phyloP scores from a whole-genome alignment of 2,888 invertebrate species.

The Arctia plantaginis region DNA sequence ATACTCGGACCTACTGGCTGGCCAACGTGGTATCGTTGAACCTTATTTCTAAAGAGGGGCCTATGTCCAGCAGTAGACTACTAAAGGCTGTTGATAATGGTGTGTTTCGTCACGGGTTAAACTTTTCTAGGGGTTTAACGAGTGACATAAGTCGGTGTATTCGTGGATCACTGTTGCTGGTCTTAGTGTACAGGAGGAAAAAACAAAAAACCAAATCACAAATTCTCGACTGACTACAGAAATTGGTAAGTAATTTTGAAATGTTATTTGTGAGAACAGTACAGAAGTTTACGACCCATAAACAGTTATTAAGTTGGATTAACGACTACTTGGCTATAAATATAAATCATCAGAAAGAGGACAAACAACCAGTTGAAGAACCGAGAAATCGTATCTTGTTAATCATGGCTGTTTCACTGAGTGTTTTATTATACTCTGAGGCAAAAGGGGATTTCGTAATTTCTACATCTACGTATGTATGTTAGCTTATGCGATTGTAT shows the following conservation, averaged over 20 bases:
- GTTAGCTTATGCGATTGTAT: too few relatives aligned
- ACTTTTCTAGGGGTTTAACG: too few relatives aligned
- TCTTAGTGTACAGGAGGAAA: background rate
- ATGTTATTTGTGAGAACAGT: conserved; percentile 7
- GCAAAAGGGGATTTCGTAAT: too few relatives aligned
- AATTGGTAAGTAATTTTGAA: conserved; percentile 5
- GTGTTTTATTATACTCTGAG: background rate
- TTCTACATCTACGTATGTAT: too few relatives aligned
- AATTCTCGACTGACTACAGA: background rate
- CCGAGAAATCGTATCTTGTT: background rate
- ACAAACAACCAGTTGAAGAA: conserved; percentile 12
- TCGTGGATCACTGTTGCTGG: background rate
- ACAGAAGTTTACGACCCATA: conserved; percentile 17
- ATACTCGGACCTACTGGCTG: too few relatives aligned
- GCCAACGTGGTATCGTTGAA: too few relatives aligned
- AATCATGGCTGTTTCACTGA: background rate
- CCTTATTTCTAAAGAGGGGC: too few relatives aligned
- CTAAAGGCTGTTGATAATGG: too few relatives aligned
- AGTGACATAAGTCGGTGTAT: background rate
- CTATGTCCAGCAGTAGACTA: too few relatives aligned
- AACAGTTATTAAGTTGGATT: conserved; percentile 17
- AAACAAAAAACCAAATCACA: background rate
- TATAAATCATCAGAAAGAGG: conserved; percentile 11
- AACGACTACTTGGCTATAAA: conserved; percentile 18
- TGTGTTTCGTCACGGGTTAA: too few relatives aligned